Evolutionary conservation across 2,113 vertebrate species (phyloP).

Genomic region (Gambusia holbrooki): DNA sequence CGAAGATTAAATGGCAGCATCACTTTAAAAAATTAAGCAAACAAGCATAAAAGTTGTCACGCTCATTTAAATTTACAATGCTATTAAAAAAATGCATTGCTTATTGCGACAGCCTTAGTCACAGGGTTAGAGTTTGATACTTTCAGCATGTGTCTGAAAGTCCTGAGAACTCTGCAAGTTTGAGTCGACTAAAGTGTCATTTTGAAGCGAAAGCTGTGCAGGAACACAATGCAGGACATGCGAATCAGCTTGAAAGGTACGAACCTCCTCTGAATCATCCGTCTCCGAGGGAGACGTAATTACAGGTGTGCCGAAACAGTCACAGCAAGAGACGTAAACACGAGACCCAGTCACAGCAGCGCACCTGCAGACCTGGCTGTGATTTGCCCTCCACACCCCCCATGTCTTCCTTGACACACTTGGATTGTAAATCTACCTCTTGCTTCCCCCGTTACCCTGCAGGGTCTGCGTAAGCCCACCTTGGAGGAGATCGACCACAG

Average conservation of each 20-base stretch:
- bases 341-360: conserved; percentile 44
- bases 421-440: conserved; percentile 48
- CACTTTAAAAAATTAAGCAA: too few relatives aligned
- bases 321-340: conserved; percentile 55
- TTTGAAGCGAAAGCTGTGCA: background rate
- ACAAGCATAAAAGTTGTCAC: too few relatives aligned
- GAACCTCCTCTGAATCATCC: conserved; percentile 45
- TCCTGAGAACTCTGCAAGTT: background rate
- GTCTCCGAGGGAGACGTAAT: conserved; percentile 49
- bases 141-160: background rate
- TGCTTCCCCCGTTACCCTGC: conserved; percentile 22
- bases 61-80: too few relatives aligned
- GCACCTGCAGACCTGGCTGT: conserved; percentile 43
- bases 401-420: background rate
- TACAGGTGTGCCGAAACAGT: conserved; percentile 51
- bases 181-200: background rate
- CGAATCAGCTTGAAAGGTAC: conserved; percentile 10
- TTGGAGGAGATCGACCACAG: conserved; percentile 88
- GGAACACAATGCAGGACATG: background rate
- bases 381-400: conserved; percentile 17
- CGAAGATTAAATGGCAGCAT: too few relatives aligned
- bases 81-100: too few relatives aligned
- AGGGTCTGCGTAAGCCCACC: conserved; percentile 90
- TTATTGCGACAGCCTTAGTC: too few relatives aligned
- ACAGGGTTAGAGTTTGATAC: background rate